phyloP scores from a whole-genome alignment of 2,113 vertebrate species.

The Oryctolagus cuniculus region mOryCun1.1 NC_091453.1:86878501-86879000 shows the following conservation, averaged over 20 bases:
- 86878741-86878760: conserved; percentile 6
- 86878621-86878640: neutral
- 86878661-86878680: neutral
- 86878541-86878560: neutral
- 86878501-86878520: neutral
- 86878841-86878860: neutral
- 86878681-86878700: neutral
- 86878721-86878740: neutral
- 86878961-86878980: neutral
- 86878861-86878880: neutral
- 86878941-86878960: neutral
- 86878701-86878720: neutral
- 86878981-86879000: neutral
- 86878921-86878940: neutral
- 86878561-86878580: neutral
- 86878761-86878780: neutral
- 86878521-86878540: neutral
- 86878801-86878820: neutral
- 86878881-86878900: neutral
- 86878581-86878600: neutral
- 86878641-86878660: neutral
- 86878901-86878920: neutral
- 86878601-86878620: neutral
- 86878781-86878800: conserved; percentile 12
- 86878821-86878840: neutral